Evolutionary conservation across 2,797 vertebrate genomes (phyloP).

Genomic region (Catamblyrhynchus diadema): DNA sequence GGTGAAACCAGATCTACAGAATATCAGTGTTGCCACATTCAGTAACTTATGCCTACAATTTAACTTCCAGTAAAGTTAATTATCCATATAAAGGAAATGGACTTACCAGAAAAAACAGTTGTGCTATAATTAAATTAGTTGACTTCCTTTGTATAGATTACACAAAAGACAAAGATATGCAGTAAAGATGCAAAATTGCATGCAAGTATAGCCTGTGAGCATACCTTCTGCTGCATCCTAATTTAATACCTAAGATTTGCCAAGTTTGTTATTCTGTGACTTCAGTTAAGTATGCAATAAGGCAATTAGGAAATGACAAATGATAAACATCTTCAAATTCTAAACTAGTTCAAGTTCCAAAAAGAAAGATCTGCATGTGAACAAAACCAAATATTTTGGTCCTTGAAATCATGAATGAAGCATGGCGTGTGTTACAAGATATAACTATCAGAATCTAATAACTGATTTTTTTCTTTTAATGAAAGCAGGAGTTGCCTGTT

Average conservation of each 20-base stretch:
- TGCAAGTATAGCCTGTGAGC: rapidly evolving
- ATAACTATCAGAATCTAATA: neutral
- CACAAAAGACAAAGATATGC: neutral
- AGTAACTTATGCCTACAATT: neutral
- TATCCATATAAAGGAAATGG: neutral
- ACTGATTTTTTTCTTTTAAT: neutral
- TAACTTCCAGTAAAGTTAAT: neutral
- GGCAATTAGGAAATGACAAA: constrained; percentile 6
- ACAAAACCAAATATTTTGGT: neutral
- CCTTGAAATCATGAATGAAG: neutral
- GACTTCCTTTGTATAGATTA: neutral
- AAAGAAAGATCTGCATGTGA: neutral
- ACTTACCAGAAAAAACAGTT: neutral
- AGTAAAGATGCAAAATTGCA: neutral
- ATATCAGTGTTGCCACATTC: neutral
- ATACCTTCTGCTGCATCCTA: neutral
- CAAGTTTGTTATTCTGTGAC: neutral
- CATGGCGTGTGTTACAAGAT: neutral
- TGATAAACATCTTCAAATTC: neutral
- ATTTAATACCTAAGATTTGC: neutral
- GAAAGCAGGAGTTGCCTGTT: neutral
- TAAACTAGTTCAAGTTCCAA: neutral
- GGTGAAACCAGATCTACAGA: neutral
- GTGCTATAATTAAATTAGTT: neutral
- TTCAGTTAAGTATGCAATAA: neutral